phyloP scores from a whole-genome alignment of 2,888 invertebrate species.

The Scaptomyza polygonia region DNA sequence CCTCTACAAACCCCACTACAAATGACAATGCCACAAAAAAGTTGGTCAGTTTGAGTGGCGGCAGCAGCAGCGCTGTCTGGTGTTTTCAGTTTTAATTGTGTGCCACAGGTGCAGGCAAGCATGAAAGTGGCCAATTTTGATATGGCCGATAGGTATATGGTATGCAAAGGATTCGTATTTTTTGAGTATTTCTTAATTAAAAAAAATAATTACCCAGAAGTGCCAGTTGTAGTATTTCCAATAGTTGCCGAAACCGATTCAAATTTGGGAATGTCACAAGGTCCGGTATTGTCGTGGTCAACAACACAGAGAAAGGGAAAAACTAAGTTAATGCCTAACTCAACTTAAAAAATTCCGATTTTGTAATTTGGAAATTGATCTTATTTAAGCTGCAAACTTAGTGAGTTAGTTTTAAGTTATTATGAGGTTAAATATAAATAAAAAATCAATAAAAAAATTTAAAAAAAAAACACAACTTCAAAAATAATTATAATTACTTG shows the following conservation, averaged over 20 bases:
- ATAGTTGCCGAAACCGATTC: constrained; percentile 58
- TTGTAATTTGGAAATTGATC: no score
- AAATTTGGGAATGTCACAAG: constrained; percentile 19
- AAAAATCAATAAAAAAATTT: no score
- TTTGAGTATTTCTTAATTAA: constrained; percentile 66
- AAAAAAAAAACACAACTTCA: no score
- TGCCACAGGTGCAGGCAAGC: constrained; percentile 69
- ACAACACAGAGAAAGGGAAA: neutral
- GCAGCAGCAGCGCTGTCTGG: constrained; percentile 5
- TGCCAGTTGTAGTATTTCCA: no score
- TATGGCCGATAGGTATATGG: neutral
- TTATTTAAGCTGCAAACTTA: no score
- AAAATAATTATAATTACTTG: no score
- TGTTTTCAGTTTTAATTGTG: constrained; percentile 63
- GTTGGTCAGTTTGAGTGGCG: constrained; percentile 44
- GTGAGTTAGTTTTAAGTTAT: no score
- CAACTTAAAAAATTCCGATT: no score
- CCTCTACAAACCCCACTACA: neutral
- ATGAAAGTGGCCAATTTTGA: constrained; percentile 65
- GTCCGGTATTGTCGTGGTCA: neutral
- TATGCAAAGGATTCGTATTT: constrained; percentile 15
- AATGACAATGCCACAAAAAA: constrained; percentile 47
- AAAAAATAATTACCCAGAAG: constrained; percentile 53
- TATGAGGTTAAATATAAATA: no score
- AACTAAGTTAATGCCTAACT: no score